Percentiles rank a stretch among this genome's conserved stretches.
phyloP scores from a whole-genome alignment of 2,888 invertebrate species.

The Pachycephus smyrnensis region DNA sequence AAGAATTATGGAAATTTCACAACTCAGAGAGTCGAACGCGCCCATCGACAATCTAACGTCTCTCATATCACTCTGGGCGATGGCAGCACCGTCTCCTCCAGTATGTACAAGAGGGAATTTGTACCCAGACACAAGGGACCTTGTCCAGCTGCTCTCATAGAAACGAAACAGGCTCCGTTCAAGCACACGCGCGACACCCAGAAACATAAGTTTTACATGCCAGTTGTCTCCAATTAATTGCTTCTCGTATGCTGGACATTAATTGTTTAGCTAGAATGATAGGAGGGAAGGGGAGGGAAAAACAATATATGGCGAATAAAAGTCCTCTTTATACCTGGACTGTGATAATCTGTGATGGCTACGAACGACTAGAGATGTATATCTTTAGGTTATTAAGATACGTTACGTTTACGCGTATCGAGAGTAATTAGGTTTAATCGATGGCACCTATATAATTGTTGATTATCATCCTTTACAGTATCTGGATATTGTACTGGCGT shows the following conservation, averaged over 20 bases:
- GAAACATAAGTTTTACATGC: slow-evolving; percentile 86
- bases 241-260: not conserved
- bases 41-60: slow-evolving; percentile 75
- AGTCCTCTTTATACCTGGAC: not conserved
- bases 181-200: slow-evolving; percentile 88
- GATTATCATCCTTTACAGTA: not conserved
- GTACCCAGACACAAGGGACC: slow-evolving; percentile 78
- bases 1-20: slow-evolving; percentile 78
- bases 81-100: slow-evolving; percentile 71
- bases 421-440: not conserved
- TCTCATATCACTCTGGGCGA: slow-evolving; percentile 85
- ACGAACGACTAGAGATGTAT: not conserved
- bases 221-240: slow-evolving; percentile 70
- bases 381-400: not conserved
- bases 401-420: not conserved
- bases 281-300: not conserved
- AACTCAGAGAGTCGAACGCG: slow-evolving; percentile 72
- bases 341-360: not conserved
- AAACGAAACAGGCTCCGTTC: slow-evolving; percentile 81
- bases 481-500: not conserved
- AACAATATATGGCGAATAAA: not conserved
- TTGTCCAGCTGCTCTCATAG: slow-evolving; percentile 84
- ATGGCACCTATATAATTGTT: not conserved
- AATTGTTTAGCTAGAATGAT: not conserved
- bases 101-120: slow-evolving; percentile 82